phyloP scores from a whole-genome alignment of 2,797 vertebrate species.

The Syngnathus rostellatus region DNA sequence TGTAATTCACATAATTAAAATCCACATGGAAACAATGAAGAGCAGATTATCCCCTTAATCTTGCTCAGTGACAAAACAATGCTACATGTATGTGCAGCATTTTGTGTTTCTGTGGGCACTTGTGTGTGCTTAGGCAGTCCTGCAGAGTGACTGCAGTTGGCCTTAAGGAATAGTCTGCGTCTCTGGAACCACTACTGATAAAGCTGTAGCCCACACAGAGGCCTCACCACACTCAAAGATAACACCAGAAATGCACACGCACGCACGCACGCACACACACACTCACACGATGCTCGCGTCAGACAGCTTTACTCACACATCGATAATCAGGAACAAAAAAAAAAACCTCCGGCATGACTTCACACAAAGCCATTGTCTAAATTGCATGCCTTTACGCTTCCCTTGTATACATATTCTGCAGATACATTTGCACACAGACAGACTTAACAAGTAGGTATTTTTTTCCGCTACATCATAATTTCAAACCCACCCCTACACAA shows the following conservation, averaged over 20 bases:
- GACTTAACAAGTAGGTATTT: slow-evolving; percentile 51
- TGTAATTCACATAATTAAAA: slow-evolving; percentile 24
- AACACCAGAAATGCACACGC: slow-evolving; percentile 17
- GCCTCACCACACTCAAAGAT: slow-evolving; percentile 21
- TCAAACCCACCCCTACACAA: slow-evolving; percentile 33
- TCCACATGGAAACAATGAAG: slow-evolving; percentile 18
- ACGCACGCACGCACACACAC: neutral
- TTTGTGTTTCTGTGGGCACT: slow-evolving; percentile 11
- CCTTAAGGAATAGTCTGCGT: slow-evolving; percentile 34
- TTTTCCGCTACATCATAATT: slow-evolving; percentile 63
- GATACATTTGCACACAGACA: slow-evolving; percentile 13
- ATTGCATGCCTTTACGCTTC: slow-evolving; percentile 38
- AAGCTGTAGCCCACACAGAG: slow-evolving; percentile 46
- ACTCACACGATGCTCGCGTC: slow-evolving; percentile 12
- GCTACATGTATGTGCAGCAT: slow-evolving; percentile 1
- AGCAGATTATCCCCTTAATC: slow-evolving; percentile 19
- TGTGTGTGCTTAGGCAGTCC: slow-evolving; percentile 13
- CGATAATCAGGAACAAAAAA: slow-evolving; percentile 13
- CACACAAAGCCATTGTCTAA: slow-evolving; percentile 24
- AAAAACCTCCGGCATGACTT: slow-evolving; percentile 15
- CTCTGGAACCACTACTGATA: slow-evolving; percentile 52
- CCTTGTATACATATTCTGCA: slow-evolving; percentile 10
- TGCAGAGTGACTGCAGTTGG: slow-evolving; percentile 8
- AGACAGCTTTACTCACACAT: slow-evolving; percentile 28
- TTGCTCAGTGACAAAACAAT: slow-evolving; percentile 25